Conservation (phyloP, 2,113 vertebrate genomes). For the Megaceryle maxima region DNA sequence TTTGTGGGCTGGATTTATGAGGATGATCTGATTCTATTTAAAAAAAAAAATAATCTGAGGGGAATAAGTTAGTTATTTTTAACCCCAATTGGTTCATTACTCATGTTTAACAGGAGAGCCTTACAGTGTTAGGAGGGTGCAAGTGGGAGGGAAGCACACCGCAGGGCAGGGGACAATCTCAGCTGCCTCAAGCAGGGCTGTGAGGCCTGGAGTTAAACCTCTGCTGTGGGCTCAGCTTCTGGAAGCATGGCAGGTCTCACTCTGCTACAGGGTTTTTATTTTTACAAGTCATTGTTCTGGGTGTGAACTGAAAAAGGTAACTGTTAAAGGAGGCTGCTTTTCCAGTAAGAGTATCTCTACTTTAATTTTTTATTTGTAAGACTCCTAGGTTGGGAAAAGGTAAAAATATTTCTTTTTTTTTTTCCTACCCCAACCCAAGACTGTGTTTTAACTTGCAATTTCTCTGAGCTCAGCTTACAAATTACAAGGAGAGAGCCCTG, state of each 20-base stretch:
- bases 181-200: not conserved
- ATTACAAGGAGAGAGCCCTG: not conserved
- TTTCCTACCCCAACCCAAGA: not conserved
- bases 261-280: not conserved
- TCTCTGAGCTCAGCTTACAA: not conserved
- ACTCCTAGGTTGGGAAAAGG: not conserved
- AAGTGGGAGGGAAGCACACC: not conserved
- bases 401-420: not conserved
- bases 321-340: not conserved
- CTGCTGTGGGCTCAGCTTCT: not conserved
- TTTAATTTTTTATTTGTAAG: not conserved
- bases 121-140: not conserved
- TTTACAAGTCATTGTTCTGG: not conserved
- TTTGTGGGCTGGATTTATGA: slow-evolving; percentile 14
- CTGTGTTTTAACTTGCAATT: not conserved
- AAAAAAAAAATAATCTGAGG: not conserved
- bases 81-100: not conserved
- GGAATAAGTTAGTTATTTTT: slow-evolving; percentile 34
- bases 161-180: not conserved
- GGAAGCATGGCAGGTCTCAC: not conserved
- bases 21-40: slow-evolving; percentile 40
- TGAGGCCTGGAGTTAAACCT: not conserved
- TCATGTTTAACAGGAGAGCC: slow-evolving; percentile 7
- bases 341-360: not conserved
- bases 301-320: not conserved